Evolutionary conservation across 2,113 vertebrate genomes (phyloP).

Genomic region (Gnathonemus echidnorhynchus): DNA sequence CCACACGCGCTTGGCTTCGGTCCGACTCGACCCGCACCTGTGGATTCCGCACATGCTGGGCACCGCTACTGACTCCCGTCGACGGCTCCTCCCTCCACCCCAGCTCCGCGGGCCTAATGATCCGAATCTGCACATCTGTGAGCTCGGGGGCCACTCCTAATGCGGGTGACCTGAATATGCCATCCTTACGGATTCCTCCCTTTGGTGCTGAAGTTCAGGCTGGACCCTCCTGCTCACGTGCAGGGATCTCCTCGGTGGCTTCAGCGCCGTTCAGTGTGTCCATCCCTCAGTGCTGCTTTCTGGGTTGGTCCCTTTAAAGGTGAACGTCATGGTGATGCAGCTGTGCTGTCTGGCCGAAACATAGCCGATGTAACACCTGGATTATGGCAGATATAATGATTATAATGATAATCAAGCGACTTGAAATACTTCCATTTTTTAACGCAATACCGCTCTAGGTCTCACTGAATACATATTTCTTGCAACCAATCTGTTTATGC

Average conservation of each 20-base stretch:
- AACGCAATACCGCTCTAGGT: not conserved
- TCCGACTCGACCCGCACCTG: slow-evolving; percentile 51
- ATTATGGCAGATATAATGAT: not conserved
- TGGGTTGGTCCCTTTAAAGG: not conserved
- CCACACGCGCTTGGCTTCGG: slow-evolving; percentile 31
- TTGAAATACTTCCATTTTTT: not conserved
- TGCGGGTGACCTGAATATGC: slow-evolving; percentile 31
- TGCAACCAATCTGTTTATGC: not conserved
- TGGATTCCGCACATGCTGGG: slow-evolving; percentile 44
- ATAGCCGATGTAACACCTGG: not conserved
- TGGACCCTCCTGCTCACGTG: slow-evolving; percentile 21
- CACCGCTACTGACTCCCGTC: slow-evolving; percentile 45
- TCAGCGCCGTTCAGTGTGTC: not conserved
- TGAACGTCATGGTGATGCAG: not conserved
- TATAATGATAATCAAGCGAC: not conserved
- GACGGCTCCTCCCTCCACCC: slow-evolving; percentile 32
- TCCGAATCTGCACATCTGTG: slow-evolving; percentile 52
- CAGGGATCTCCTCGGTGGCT: not conserved
- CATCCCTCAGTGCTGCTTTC: not conserved
- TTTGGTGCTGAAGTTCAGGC: slow-evolving; percentile 28
- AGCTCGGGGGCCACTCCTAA: slow-evolving; percentile 27
- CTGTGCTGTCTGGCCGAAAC: not conserved
- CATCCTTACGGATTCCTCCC: slow-evolving; percentile 39
- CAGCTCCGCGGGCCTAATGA: slow-evolving; percentile 46
- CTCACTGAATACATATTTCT: not conserved